A percentile compares a stretch with the other conserved stretches of the same genome.
phyloP scores from a whole-genome alignment of 2,113 vertebrate genomes.

The Daubentonia madagascariensis region DNA sequence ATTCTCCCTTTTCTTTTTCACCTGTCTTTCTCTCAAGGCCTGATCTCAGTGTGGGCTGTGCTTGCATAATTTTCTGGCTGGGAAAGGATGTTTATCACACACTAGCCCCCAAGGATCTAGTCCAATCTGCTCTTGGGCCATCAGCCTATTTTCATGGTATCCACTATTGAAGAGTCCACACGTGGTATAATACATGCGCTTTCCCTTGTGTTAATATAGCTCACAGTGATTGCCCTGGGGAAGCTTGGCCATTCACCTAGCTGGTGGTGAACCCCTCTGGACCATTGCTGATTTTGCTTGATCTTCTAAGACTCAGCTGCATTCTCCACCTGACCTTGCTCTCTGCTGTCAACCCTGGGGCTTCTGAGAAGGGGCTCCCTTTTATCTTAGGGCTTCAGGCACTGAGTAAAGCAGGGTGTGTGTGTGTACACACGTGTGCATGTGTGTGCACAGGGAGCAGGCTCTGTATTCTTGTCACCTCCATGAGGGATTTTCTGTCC shows the following conservation, averaged over 20 bases:
- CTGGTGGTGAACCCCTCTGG: background rate
- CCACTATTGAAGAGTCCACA: background rate
- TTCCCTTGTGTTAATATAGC: background rate
- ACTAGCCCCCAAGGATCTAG: background rate
- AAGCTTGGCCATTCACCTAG: background rate
- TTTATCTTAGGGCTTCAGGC: background rate
- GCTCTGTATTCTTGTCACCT: background rate
- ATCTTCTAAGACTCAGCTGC: background rate
- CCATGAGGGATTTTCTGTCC: background rate
- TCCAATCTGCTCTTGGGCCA: fast-evolving
- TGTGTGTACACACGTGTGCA: background rate
- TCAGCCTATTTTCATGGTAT: background rate
- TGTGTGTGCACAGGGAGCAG: background rate
- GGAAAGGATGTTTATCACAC: background rate
- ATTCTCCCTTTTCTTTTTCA: background rate
- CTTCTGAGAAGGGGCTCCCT: background rate
- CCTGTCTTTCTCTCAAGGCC: background rate
- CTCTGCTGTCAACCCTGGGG: background rate
- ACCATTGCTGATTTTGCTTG: too few relatives aligned
- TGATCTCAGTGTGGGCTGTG: background rate
- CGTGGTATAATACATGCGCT: background rate
- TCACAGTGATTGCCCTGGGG: background rate
- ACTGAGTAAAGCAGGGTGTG: background rate
- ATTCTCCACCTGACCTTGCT: background rate
- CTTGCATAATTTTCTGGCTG: background rate